Evolutionary conservation across 1,140 invertebrate species (phyloP).

Genomic region (Trichonephila inaurata): DNA sequence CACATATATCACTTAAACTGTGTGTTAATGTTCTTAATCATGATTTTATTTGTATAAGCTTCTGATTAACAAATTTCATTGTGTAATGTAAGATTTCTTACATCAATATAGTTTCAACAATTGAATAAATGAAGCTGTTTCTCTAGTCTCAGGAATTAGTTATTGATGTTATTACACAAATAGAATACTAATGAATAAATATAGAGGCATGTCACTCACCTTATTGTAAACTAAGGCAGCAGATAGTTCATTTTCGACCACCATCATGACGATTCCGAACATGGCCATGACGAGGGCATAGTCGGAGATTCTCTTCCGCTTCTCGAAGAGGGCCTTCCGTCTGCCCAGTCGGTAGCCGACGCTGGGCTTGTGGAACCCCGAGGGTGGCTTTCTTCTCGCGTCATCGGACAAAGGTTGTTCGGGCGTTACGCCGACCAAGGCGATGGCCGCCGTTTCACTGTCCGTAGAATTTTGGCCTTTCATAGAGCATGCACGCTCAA

Average conservation of each 20-base stretch:
- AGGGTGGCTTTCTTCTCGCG: slow-evolving; percentile 82
- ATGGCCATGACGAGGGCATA: slow-evolving; percentile 99
- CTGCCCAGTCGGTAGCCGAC: slow-evolving; percentile 97
- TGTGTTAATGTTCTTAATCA: too few species aligned
- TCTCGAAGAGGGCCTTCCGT: slow-evolving; percentile 98
- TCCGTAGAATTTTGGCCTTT: slow-evolving; percentile 78
- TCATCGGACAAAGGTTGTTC: slow-evolving; percentile 93
- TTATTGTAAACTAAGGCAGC: slow-evolving; percentile 96
- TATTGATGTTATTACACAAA: too few species aligned
- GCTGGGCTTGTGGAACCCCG: slow-evolving; percentile 95
- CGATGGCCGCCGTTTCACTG: slow-evolving; percentile 87
- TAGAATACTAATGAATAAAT: too few species aligned
- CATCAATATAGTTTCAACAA: too few species aligned
- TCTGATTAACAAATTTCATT: too few species aligned
- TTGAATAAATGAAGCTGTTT: too few species aligned
- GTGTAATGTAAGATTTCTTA: too few species aligned
- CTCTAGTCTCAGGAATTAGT: too few species aligned
- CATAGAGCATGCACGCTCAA: slow-evolving; percentile 62
- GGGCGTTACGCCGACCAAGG: slow-evolving; percentile 90
- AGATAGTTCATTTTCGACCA: slow-evolving; percentile 98
- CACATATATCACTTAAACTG: too few species aligned
- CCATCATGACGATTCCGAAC: slow-evolving; percentile 99
- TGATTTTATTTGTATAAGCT: too few species aligned
- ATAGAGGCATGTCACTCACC: slow-evolving; percentile 84
- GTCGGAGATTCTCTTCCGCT: slow-evolving; percentile 98